Conservation (phyloP, 2,113 vertebrate genomes). For the Alces alces region DNA sequence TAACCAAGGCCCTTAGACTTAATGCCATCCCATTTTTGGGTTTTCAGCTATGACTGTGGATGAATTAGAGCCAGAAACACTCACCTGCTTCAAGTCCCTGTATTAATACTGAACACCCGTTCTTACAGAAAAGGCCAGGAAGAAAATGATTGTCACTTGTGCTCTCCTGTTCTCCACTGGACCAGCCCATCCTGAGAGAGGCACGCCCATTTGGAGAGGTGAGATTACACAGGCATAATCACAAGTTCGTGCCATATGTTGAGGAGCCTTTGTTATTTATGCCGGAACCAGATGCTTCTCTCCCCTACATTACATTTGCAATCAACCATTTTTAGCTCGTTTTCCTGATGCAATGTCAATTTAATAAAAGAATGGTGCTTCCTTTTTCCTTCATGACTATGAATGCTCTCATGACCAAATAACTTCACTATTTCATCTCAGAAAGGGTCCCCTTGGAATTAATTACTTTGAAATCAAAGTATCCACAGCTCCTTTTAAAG, state of each 20-base stretch:
- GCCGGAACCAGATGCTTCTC: slow-evolving; percentile 68
- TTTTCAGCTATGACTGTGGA: neutral
- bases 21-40: neutral
- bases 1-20: neutral
- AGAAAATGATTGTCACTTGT: neutral
- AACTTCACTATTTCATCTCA: slow-evolving; percentile 52
- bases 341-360: slow-evolving; percentile 63
- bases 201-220: slow-evolving; percentile 61
- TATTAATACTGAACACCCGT: neutral
- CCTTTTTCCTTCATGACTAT: slow-evolving; percentile 17
- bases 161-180: neutral
- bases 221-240: slow-evolving; percentile 55
- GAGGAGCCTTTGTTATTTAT: slow-evolving; percentile 63
- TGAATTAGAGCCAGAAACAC: neutral
- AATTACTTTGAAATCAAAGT: slow-evolving; percentile 69
- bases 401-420: slow-evolving; percentile 50
- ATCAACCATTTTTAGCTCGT: slow-evolving; percentile 54
- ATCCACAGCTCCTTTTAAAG: slow-evolving; percentile 48
- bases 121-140: neutral
- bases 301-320: slow-evolving; percentile 51
- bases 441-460: slow-evolving; percentile 43
- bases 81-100: neutral
- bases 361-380: slow-evolving; percentile 48
- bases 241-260: slow-evolving; percentile 69
- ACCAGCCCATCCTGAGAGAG: slow-evolving; percentile 1